phyloP scores from a whole-genome alignment of 2,797 vertebrate species.

The Morus bassanus region DNA sequence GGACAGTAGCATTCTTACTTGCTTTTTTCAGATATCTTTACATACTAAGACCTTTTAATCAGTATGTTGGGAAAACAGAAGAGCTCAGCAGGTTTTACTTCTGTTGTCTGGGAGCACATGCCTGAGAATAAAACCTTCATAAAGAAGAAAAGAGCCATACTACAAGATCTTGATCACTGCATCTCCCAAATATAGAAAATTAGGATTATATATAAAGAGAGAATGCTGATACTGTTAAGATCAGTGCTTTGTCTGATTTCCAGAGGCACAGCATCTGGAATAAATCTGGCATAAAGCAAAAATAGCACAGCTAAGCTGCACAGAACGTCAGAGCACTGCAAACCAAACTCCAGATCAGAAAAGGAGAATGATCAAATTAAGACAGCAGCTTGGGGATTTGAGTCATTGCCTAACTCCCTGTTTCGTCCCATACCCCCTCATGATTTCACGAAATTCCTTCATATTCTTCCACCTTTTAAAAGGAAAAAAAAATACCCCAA shows the following conservation, averaged over 20 bases:
- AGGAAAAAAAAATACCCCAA: neutral
- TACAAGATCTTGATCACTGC: neutral
- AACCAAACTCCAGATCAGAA: constrained; percentile 16
- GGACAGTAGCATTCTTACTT: neutral
- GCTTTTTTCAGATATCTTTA: neutral
- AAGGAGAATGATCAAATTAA: constrained; percentile 19
- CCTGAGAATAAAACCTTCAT: neutral
- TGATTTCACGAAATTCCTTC: neutral
- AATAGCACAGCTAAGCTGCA: constrained; percentile 4
- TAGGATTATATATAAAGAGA: neutral
- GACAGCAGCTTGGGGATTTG: neutral
- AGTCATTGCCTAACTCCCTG: constrained; percentile 10
- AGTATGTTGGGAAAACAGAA: neutral
- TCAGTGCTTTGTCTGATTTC: neutral
- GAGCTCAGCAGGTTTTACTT: neutral
- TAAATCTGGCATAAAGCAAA: neutral
- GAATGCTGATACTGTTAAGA: neutral
- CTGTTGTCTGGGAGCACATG: neutral
- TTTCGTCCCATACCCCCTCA: neutral
- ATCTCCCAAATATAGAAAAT: neutral
- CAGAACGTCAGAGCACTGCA: neutral
- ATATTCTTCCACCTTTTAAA: neutral
- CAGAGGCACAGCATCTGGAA: constrained; percentile 2
- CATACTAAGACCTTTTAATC: neutral
- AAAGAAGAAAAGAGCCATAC: neutral